Percentiles rank a stretch among this genome's conserved stretches.
These are phyloP conservation scores for Picus viridis DNA, from an alignment of 2,797 vertebrate genomes.

Conservation along the genomic window DNA sequence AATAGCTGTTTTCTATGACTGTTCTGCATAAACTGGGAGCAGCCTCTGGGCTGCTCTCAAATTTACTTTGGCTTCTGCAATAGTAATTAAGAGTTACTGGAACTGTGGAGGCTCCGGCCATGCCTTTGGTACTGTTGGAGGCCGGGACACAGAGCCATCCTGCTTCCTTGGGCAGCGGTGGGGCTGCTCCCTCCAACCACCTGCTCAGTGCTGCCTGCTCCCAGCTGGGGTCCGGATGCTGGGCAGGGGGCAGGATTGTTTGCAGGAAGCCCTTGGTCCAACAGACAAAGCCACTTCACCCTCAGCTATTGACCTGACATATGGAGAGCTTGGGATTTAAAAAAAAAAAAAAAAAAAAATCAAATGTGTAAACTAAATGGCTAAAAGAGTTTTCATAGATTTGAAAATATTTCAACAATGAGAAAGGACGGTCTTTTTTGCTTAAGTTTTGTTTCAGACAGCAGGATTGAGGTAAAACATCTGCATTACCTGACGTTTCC, in stretches of 20 bases:
- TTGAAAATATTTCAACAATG: not conserved
- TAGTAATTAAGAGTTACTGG: slow-evolving; percentile 52
- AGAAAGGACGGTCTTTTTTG: not conserved
- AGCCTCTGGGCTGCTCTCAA: slow-evolving; percentile 38
- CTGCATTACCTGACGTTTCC: not conserved
- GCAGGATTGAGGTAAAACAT: fast-evolving
- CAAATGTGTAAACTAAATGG: not conserved
- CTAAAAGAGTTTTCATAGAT: not conserved
- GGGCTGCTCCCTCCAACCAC: not conserved
- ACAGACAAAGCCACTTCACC: not conserved
- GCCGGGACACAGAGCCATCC: not conserved
- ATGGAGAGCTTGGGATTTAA: not conserved
- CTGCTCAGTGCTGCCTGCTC: not conserved
- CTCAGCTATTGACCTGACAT: not conserved
- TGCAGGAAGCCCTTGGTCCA: not conserved
- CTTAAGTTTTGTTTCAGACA: not conserved
- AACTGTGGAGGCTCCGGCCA: not conserved
- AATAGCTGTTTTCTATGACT: slow-evolving; percentile 55
- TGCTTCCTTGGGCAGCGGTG: not conserved
- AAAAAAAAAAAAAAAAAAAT: too few relatives aligned
- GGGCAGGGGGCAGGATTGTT: fast-evolving
- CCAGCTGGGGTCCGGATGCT: fast-evolving
- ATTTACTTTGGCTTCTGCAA: slow-evolving; percentile 58
- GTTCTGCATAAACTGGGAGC: slow-evolving; percentile 41
- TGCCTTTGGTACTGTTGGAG: not conserved